phyloP scores from a whole-genome alignment of 2,888 invertebrate genomes.

The Cerceris ruficornis region DNA sequence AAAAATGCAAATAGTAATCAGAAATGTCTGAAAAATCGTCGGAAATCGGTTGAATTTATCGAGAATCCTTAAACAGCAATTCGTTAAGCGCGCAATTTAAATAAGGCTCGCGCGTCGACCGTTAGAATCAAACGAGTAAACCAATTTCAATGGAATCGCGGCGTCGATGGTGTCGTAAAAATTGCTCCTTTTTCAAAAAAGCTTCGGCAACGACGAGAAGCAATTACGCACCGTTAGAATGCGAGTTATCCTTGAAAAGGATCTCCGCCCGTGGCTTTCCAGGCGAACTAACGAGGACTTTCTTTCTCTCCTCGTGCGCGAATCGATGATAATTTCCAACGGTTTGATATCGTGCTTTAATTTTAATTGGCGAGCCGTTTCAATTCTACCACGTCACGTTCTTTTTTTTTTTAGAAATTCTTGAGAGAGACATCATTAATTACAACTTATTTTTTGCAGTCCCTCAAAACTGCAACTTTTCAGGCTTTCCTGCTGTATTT shows the following conservation, averaged over 20 bases:
- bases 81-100: too few species aligned
- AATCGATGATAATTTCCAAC: constrained; percentile 39
- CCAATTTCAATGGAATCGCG: neutral
- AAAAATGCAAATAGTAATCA: too few species aligned
- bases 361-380: constrained; percentile 43
- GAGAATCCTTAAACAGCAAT: too few species aligned
- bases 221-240: constrained; percentile 1
- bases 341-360: constrained; percentile 41
- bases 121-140: too few species aligned
- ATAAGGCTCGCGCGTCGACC: too few species aligned
- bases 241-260: constrained; percentile 2
- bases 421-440: too few species aligned
- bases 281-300: constrained; percentile 37
- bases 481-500: too few species aligned
- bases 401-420: constrained; percentile 5
- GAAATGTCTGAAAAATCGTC: too few species aligned
- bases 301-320: constrained; percentile 19
- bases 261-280: neutral
- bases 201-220: neutral
- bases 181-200: neutral
- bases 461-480: too few species aligned
- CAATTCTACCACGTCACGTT: constrained; percentile 43
- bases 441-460: too few species aligned
- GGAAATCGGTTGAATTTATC: too few species aligned
- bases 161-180: neutral